Base-by-base conservation (phyloP, 2,113 vertebrate genomes). In the Butorides virescens region DNA sequence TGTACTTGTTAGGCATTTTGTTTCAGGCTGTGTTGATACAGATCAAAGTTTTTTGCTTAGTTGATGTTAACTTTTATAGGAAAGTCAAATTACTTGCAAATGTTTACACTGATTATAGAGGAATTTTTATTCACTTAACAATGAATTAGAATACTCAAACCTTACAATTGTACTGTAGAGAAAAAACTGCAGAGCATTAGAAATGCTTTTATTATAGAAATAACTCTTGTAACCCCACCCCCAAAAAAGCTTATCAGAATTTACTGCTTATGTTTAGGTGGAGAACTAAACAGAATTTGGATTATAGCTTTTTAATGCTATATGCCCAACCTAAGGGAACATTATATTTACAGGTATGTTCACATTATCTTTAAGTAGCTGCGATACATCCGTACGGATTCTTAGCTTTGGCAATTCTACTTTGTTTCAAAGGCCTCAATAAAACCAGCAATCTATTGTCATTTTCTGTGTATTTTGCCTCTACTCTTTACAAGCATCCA, bases 271-370 rank as follows among this genome's bases (percentile, higher is more conserved):
- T 91, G 66, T 97, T 94, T 97, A 99, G 99, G 90, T 99, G 98
- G 99, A 96, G 97, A 97, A 98, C 98, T 23, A 99, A 99, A 95
- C 99, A 99, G 97, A 99, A 98, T 88, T 97, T 99, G 98, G 99
- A 99, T 97, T 99, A 98, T 96, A 99, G 98, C 96, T 99, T 99
- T 95, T 98, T 99, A 93, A 99, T 99, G 99, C 97, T 99, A 10
- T 99, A 99, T 83, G 98, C 99, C 34, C 98, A 99, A 34, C 96
- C 98, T 63, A 99, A 99, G 97, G 99, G 99, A 76, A 97, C 39
- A 10, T 99, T 98, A 95, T 99, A 99, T 87, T 98, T 99, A 93
- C 99, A 99, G 99, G 99, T 99, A 98, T 76, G 95, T 95, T 79
- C 46, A 49, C 65, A 29, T 27, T 86, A 79, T 77, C 36, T 39